Conservation (phyloP, 2,888 invertebrate genomes). For the Tetheella fluctuosa region DNA sequence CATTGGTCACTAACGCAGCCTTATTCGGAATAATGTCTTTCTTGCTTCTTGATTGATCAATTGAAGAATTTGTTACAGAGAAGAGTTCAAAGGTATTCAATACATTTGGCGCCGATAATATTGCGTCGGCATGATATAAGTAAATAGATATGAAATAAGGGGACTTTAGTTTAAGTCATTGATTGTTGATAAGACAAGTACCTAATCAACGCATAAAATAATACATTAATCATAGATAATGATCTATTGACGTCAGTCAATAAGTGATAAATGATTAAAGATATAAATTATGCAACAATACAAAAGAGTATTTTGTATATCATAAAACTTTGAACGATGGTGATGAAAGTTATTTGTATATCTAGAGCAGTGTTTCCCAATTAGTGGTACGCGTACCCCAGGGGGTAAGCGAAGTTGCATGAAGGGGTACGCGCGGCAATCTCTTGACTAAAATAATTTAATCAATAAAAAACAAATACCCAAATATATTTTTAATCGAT, state of each 20-base stretch:
- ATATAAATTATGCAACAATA: background rate
- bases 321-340: no score
- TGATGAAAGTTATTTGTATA: no score
- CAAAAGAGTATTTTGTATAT: no score
- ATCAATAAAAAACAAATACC: no score
- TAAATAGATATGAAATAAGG: background rate
- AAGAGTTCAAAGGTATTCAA: background rate
- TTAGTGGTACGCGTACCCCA: no score
- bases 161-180: background rate
- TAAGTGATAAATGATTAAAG: background rate
- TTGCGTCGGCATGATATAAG: background rate
- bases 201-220: conserved; percentile 2
- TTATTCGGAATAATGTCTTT: background rate
- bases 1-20: no score
- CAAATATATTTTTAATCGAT: no score
- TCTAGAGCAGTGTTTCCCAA: no score
- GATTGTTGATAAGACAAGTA: background rate
- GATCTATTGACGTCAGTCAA: conserved; percentile 5
- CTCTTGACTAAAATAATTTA: no score
- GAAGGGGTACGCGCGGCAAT: no score
- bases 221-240: background rate
- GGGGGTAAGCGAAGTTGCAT: no score
- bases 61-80: no score
- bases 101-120: background rate
- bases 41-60: background rate